Conservation (phyloP, 2,888 invertebrate species). For the Liodrosophila aerea region DNA sequence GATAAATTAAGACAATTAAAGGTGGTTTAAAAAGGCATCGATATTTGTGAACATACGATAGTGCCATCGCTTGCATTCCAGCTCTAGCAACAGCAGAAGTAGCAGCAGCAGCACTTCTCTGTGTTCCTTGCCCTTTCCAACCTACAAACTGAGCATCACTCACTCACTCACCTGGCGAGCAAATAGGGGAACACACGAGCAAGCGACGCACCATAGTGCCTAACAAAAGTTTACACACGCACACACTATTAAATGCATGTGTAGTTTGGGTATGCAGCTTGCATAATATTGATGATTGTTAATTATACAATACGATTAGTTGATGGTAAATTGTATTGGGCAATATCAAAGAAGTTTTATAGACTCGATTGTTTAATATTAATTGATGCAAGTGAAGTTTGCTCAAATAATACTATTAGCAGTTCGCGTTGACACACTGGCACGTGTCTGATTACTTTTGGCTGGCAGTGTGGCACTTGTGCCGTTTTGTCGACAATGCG, state of each 20-base stretch:
- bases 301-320: no score
- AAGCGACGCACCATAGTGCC: conserved; percentile 55
- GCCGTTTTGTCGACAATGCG: conserved; percentile 75
- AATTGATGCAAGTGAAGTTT: no score
- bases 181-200: conserved; percentile 53
- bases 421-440: conserved; percentile 10
- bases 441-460: conserved; percentile 47
- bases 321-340: no score
- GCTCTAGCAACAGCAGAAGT: conserved; percentile 18
- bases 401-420: no score
- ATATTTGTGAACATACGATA: no score
- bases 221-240: conserved; percentile 44
- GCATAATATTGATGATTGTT: no score
- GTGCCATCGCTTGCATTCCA: background rate
- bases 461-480: conserved; percentile 67
- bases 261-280: background rate
- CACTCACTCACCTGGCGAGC: conserved; percentile 74
- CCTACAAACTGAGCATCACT: conserved; percentile 68
- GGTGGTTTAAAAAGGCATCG: no score
- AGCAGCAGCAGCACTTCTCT: conserved; percentile 31
- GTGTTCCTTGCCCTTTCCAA: conserved; percentile 58
- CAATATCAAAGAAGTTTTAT: no score
- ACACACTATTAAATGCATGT: conserved; percentile 12
- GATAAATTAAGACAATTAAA: no score
- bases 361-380: no score